Evolutionary conservation across 2,113 vertebrate genomes (phyloP).

Genomic region (Antigone vipio): DNA sequence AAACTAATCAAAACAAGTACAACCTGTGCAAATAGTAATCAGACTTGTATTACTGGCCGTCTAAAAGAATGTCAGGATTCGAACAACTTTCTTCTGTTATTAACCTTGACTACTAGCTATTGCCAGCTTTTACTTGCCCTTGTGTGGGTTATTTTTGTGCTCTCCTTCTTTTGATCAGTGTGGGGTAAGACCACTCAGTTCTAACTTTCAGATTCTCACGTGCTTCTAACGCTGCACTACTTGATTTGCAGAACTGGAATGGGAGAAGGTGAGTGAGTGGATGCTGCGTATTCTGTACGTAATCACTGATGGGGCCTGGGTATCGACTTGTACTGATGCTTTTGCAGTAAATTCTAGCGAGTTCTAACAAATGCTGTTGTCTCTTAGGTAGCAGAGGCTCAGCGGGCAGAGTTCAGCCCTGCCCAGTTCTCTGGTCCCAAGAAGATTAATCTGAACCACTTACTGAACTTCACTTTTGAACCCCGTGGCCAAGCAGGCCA

Average conservation of each 20-base stretch:
- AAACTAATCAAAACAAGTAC: not conserved
- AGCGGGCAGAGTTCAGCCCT: constrained; percentile 97
- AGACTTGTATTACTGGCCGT: not conserved
- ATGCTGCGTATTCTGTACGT: not conserved
- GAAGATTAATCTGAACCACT: constrained; percentile 97
- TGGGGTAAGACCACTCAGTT: not conserved
- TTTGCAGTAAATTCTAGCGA: not conserved
- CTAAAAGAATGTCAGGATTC: not conserved
- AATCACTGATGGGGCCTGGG: not conserved
- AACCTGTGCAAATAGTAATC: not conserved
- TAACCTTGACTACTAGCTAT: not conserved
- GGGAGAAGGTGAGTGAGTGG: constrained; percentile 22
- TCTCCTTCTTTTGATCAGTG: not conserved
- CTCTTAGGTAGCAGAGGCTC: constrained; percentile 93
- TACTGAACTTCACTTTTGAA: constrained; percentile 98
- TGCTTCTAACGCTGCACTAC: not conserved
- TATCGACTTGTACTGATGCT: not conserved
- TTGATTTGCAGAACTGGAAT: constrained; percentile 20
- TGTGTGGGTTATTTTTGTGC: not conserved
- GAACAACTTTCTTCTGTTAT: not conserved
- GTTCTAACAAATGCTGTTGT: constrained; percentile 28
- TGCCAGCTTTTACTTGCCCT: not conserved
- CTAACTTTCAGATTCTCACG: not conserved
- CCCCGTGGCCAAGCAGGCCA: constrained; percentile 88
- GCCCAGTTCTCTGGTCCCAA: constrained; percentile 97